These are phyloP conservation scores for Proctacanthus coquilletti DNA, from an alignment of 1,140 invertebrate genomes.

Conservation along the genomic window DNA sequence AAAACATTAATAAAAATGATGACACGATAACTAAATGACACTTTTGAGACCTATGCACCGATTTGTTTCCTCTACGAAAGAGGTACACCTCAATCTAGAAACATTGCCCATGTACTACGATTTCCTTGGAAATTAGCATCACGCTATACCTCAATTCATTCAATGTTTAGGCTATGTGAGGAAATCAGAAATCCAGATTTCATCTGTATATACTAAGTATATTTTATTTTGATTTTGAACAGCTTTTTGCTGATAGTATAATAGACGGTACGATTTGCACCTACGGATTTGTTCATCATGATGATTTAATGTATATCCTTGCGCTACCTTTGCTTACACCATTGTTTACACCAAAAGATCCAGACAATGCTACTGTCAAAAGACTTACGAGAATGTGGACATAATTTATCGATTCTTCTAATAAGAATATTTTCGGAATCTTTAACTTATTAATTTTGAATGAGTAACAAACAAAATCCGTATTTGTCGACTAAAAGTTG, in stretches of 20 bases:
- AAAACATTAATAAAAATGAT: slow-evolving; percentile 30
- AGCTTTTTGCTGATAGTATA: background rate
- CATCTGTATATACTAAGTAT: too few relatives aligned
- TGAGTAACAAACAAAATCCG: too few relatives aligned
- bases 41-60: slow-evolving; percentile 36
- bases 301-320: slow-evolving; percentile 40
- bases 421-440: too few relatives aligned
- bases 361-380: slow-evolving; percentile 27
- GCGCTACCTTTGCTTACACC: slow-evolving; percentile 22
- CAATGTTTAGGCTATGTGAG: too few relatives aligned
- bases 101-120: too few relatives aligned
- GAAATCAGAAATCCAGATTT: too few relatives aligned
- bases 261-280: background rate
- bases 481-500: background rate
- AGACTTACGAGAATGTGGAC: slow-evolving; percentile 28
- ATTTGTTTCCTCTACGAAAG: slow-evolving; percentile 38
- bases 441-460: too few relatives aligned
- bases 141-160: too few relatives aligned
- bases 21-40: slow-evolving; percentile 30
- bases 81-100: slow-evolving; percentile 27
- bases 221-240: too few relatives aligned
- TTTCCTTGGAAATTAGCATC: too few relatives aligned
- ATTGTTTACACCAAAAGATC: slow-evolving; percentile 21
- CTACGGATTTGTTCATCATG: slow-evolving; percentile 36
- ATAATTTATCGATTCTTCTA: too few relatives aligned